Percentiles rank a stretch among this genome's conserved stretches.
Evolutionary conservation across 2,888 invertebrate species (phyloP).

Genomic region (Patella caerulea): DNA sequence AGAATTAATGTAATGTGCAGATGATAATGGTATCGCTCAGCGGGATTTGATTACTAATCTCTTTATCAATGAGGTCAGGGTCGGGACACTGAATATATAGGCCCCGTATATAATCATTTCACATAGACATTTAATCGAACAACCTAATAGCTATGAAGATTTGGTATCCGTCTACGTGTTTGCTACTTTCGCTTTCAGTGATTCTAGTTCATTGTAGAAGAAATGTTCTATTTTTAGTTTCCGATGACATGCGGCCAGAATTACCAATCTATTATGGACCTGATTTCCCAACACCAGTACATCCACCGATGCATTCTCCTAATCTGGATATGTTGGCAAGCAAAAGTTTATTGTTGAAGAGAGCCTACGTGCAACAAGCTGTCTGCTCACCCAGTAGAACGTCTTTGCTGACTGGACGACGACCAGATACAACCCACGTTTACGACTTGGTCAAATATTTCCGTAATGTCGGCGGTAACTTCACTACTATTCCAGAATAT

Average conservation of each 20-base stretch:
- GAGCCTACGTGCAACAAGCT: conserved; percentile 44
- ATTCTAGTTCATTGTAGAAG: conserved; percentile 7
- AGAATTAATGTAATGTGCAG: too few species aligned
- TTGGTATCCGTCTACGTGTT: not conserved
- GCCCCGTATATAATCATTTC: too few species aligned
- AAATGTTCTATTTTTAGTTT: conserved; percentile 42
- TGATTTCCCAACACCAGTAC: conserved; percentile 42
- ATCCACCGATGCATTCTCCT: conserved; percentile 45
- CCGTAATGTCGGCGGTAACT: conserved; percentile 43
- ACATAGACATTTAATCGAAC: too few species aligned
- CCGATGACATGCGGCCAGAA: conserved; percentile 47
- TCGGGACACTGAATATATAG: too few species aligned
- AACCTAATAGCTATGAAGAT: too few species aligned
- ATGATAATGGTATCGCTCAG: too few species aligned
- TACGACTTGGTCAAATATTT: conserved; percentile 42
- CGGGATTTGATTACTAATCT: too few species aligned
- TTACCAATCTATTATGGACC: conserved; percentile 39
- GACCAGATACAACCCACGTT: conserved; percentile 48
- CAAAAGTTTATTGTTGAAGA: conserved; percentile 40
- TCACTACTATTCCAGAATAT: conserved; percentile 45
- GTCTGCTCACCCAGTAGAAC: conserved; percentile 44
- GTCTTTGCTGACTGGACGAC: conserved; percentile 44
- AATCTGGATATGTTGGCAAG: conserved; percentile 46
- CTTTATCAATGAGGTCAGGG: too few species aligned
- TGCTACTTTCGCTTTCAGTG: not conserved